Base-by-base conservation (phyloP, 1,140 invertebrate genomes). In the Formica selysi region DNA sequence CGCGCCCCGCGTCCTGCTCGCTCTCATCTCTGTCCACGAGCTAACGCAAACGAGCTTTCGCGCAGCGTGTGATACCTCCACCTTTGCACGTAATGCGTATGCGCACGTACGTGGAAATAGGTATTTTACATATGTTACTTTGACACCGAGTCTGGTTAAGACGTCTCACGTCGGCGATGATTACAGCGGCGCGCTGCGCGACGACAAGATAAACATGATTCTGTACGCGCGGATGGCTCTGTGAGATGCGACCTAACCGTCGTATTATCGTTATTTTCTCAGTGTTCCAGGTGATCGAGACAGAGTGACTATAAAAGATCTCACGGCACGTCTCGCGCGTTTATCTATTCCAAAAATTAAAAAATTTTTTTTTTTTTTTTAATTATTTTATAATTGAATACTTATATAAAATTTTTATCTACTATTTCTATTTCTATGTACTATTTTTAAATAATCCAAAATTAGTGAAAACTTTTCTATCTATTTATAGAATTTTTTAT, bases 31-130 rank as follows among this genome's bases (percentile, higher is more conserved):
- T 71, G 80, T 88, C 90, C 81, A 86, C 64, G 22, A 62, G 74
- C 83, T 89, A 91, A 88, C 87, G 86, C 88, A 91, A 91, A 92
- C 91, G 91, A 86, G 91, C 85, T 91, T 85, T 85, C 67, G 62
- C 57, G 80, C 83, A 85, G 67, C 74, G 61, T 79, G 87, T 85
- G 81, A 51, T 81, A 67, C 62, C 74, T 67, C 54, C 81, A 88
- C 87, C 81, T 85, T 88, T 89, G 76, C 87, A 67, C 54, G 71
- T 71, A 71, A 85, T 62, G 76, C 61, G 86, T 88, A 57, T 78
- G 61, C 65, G 67, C 57, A 32, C 61, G 70, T 41, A 83, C 73
- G 83, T 85, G 83, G 71, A 79, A 76, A 85, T 85, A 85, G 79
- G 83, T 85, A 78, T 85, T 76, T 78, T 78, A 85, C 74, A 85